These are phyloP conservation scores for Erebia palarica DNA, from an alignment of 2,888 invertebrate species.

Conservation along the genomic window DNA sequence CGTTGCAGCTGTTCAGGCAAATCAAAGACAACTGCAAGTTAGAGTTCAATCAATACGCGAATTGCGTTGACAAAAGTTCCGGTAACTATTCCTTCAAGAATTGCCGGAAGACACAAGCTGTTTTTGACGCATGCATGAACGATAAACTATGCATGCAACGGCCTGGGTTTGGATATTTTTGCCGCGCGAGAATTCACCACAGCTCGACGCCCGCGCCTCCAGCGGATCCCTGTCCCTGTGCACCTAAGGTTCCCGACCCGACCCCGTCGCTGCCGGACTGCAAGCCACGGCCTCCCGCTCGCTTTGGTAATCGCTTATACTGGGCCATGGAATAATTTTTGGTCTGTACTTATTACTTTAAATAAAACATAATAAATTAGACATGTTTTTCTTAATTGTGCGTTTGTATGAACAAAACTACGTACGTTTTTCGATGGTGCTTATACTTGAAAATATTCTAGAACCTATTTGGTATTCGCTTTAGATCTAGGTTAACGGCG, in stretches of 20 bases:
- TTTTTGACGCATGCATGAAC: slow-evolving; percentile 91
- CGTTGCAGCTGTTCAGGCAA: slow-evolving; percentile 90
- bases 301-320: slow-evolving; percentile 84
- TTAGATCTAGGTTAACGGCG: no score
- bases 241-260: slow-evolving; percentile 84
- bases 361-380: no score
- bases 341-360: no score
- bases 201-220: slow-evolving; percentile 81
- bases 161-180: slow-evolving; percentile 92
- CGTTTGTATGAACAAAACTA: no score
- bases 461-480: no score
- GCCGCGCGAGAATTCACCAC: slow-evolving; percentile 85
- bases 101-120: slow-evolving; percentile 92
- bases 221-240: slow-evolving; percentile 74
- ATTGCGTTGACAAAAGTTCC: slow-evolving; percentile 89
- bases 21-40: slow-evolving; percentile 90
- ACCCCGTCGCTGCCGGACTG: slow-evolving; percentile 85
- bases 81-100: slow-evolving; percentile 82
- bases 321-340: slow-evolving; percentile 67
- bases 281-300: slow-evolving; percentile 81
- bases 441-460: no score
- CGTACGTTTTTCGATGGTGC: no score
- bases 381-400: not conserved
- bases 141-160: slow-evolving; percentile 89
- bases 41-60: slow-evolving; percentile 92